Evolutionary conservation across 2,113 vertebrate species (phyloP).

Genomic region (Centrocercus urophasianus): DNA sequence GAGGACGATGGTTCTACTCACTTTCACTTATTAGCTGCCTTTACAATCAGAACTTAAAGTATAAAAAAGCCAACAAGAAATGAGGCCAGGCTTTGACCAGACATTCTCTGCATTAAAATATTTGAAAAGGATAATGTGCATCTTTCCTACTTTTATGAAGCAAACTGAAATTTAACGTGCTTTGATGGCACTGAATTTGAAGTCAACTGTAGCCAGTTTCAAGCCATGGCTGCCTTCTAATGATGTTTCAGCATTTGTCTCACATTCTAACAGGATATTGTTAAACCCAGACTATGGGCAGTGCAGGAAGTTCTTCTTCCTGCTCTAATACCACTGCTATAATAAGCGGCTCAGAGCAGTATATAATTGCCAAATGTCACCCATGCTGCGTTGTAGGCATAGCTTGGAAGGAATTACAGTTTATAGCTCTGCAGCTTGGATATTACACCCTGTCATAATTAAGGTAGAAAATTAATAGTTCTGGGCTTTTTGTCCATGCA

Average conservation of each 20-base stretch:
- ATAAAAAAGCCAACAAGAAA: not conserved
- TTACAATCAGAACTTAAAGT: not conserved
- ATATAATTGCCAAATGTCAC: not conserved
- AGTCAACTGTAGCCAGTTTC: not conserved
- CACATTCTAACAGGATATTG: not conserved
- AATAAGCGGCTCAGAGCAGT: not conserved
- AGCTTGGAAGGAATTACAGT: not conserved
- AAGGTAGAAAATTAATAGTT: not conserved
- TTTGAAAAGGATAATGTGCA: not conserved
- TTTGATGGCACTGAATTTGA: not conserved
- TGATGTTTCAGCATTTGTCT: slow-evolving; percentile 3
- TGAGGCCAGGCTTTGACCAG: not conserved
- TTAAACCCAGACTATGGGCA: not conserved
- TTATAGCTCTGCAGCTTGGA: not conserved
- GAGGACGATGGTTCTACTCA: not conserved
- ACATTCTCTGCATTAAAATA: too few relatives aligned
- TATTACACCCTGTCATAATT: not conserved
- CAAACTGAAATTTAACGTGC: rapidly evolving
- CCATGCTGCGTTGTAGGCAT: not conserved
- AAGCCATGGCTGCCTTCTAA: not conserved
- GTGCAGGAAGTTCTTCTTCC: not conserved
- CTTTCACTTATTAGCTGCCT: not conserved
- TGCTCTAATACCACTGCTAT: not conserved
- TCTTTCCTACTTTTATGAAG: not conserved
- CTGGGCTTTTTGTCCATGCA: not conserved